Base-by-base conservation (phyloP, 2,113 vertebrate species). In the Lucifuga dentata region DNA sequence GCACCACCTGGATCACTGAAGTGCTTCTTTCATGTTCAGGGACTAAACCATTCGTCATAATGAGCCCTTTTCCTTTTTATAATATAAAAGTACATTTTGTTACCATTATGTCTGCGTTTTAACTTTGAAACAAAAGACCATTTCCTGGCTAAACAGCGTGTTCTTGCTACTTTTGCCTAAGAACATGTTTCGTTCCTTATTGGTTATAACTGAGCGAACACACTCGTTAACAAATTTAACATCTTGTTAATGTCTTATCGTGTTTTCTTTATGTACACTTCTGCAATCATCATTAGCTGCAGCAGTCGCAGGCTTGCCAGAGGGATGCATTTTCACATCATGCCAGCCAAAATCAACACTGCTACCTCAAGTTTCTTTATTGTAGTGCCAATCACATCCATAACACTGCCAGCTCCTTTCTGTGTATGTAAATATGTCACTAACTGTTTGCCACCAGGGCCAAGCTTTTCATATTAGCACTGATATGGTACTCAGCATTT, bases 361-460 rank as follows among this genome's bases (percentile, higher is more conserved):
- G 61, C 71, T 58, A 0, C 36, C 15, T 46, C 23, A 11, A 9
- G 72, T 84, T 11, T 69, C 68, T 76, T 80, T 62, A 62, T 23
- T 65, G 59, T 33, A 2, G 11, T 62, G 72, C 70, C 82, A 84
- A 29, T 68, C 38, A 23, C 38, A 36, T 15, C 0, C 0, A 64
- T 24, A 62, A 15, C 19, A 0, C 40, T 16, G 77, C 69, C 65
- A 78, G 66, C 13, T 60, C 48, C 24, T 74, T 51, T 46, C 2
- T 63, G 61, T 57, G 49, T 33, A 48, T 73, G 78, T 24, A 73
- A 81, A 78, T 64, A 73, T 70, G 77, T 64, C 77, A 68, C 24
- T 12, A 17, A 33, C 61, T 64, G 68, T 77, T 70, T 56, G 15
- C 57, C 61, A 56, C 8, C 29, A 9, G 40, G 61, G 53, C 78